Evolutionary conservation across 1,140 invertebrate genomes (phyloP).

Genomic region (Bombus waltoni): DNA sequence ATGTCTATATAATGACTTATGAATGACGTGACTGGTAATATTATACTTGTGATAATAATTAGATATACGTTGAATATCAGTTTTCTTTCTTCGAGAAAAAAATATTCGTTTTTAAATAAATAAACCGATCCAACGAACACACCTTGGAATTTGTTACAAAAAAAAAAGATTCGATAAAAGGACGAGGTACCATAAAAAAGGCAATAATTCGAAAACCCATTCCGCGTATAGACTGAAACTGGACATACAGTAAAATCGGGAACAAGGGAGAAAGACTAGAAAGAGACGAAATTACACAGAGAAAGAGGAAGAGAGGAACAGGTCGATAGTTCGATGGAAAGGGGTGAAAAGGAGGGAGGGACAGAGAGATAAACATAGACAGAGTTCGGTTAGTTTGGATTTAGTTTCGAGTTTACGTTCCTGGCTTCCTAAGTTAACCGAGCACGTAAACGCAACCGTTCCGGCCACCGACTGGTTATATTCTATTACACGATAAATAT

Average conservation of each 20-base stretch:
- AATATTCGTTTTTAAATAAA: not conserved
- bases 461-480: slow-evolving; percentile 69
- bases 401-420: slow-evolving; percentile 78
- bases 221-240: not conserved
- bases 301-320: not conserved
- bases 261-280: slow-evolving; percentile 1
- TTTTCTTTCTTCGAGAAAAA: not conserved
- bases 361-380: slow-evolving; percentile 55
- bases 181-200: not conserved
- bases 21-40: no score
- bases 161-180: not conserved
- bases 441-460: slow-evolving; percentile 73
- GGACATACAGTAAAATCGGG: slow-evolving; percentile 9
- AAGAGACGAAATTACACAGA: not conserved
- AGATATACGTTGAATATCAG: no score
- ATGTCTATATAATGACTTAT: no score
- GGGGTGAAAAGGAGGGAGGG: not conserved
- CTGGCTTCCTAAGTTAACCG: slow-evolving; percentile 75
- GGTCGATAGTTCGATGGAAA: slow-evolving; percentile 4
- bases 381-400: slow-evolving; percentile 74
- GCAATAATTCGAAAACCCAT: slow-evolving; percentile 16
- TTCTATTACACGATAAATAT: slow-evolving; percentile 79
- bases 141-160: not conserved
- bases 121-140: not conserved
- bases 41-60: not conserved